Base-by-base conservation (phyloP, 2,888 invertebrate species). In the Spicauda simplicius region DNA sequence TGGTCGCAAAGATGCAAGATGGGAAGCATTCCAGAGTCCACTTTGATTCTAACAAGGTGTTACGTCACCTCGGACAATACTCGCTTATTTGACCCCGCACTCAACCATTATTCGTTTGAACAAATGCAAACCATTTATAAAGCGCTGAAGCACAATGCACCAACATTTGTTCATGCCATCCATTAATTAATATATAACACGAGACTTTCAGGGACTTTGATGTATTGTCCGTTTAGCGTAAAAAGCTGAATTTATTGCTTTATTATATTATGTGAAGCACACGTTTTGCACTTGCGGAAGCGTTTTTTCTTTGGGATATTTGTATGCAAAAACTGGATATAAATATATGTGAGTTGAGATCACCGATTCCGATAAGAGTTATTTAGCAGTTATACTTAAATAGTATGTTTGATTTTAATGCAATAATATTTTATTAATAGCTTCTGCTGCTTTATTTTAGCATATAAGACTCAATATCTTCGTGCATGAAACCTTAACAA, bases 101-200 rank as follows among this genome's bases (percentile, higher is more conserved):
- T 19, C 45, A 48, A 25, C 60, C 60, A 66, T 60, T 59, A 60
- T 60, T 66, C 60, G 66, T 66, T 66, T 60, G 66, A 55, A 66
- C 66, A 66, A 66, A 66, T 66, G 60, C 60, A 48, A 59, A 60
- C 59, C 65, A 60, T 54, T 66, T 66, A 66, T 54, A 66, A 66
- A 55, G 48, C 33, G 54, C 59, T 53, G 52, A 54, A 65, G 30
- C 45, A 54, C 59, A 66, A 66, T 60, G 59, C 65, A 59, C 48
- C 54, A 66, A 30, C 65, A 54, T 59, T 66, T 66, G 66, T 66
- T 66, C 66, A 58, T 37, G 66, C 66, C 60, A 55, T 59, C 66
- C 60, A 66, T 66, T 61, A 60, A 66, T 66, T 66, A 66, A 60
- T 56, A 66, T 60, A 60, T 65, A 65, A 65, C 54, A 54, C 59